Conservation (phyloP, 2,113 vertebrate species). For the Microtus oregoni region DNA sequence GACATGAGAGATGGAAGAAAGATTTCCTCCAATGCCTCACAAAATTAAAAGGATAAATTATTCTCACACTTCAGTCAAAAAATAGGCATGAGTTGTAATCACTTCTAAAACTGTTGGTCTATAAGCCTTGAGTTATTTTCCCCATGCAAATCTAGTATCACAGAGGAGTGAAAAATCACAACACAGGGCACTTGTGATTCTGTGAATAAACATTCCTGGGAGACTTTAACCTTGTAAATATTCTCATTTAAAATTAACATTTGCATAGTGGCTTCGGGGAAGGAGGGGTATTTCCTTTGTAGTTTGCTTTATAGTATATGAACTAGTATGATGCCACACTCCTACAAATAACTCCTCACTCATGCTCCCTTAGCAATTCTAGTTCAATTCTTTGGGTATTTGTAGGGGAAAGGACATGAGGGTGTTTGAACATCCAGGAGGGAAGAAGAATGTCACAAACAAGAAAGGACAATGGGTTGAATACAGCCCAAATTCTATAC, state of each 20-base stretch:
- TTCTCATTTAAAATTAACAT: not conserved
- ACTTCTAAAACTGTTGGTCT: not conserved
- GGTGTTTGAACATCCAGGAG: too few species aligned
- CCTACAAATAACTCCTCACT: not conserved
- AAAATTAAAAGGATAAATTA: slow-evolving; percentile 55
- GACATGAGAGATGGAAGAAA: not conserved
- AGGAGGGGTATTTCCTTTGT: too few species aligned
- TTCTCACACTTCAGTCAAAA: not conserved
- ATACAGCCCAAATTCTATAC: not conserved
- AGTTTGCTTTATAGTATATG: too few species aligned
- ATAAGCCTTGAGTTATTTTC: slow-evolving; percentile 19
- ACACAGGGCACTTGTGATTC: not conserved
- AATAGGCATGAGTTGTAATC: not conserved
- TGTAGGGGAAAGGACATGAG: not conserved
- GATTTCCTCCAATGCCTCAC: not conserved
- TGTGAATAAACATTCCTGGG: not conserved
- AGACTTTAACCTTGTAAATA: not conserved
- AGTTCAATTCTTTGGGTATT: not conserved
- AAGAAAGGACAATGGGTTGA: not conserved
- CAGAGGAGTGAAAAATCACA: slow-evolving; percentile 16
- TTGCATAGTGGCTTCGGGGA: not conserved
- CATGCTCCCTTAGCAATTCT: not conserved
- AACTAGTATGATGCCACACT: not conserved
- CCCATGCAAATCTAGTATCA: slow-evolving; percentile 26
- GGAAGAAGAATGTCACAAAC: not conserved